phyloP scores from a whole-genome alignment of 2,888 invertebrate species.

The Alloplasta piceator region DNA sequence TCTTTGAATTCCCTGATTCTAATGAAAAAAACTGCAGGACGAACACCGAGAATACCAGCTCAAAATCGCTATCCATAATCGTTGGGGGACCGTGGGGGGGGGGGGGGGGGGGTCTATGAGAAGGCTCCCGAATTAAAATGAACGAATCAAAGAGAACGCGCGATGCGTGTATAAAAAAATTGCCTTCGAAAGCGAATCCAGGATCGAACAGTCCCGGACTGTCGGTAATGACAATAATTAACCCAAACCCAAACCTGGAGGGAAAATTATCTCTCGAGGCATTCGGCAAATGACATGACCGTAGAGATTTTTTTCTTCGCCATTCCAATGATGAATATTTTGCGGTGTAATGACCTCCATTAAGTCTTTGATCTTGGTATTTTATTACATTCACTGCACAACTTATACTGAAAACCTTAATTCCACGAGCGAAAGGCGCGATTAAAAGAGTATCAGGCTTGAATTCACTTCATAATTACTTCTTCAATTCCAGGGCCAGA shows the following conservation, averaged over 20 bases:
- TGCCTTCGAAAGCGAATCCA: conserved; percentile 13
- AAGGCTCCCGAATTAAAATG: conserved; percentile 12
- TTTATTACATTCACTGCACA: background rate
- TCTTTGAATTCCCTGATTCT: conserved; percentile 48
- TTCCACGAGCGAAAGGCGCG: too few relatives aligned
- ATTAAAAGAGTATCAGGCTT: too few relatives aligned
- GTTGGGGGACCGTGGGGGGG: background rate
- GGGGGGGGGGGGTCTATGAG: background rate
- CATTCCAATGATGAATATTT: conserved; percentile 17
- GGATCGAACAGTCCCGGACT: conserved; percentile 27
- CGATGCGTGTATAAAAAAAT: conserved; percentile 38
- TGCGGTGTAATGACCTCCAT: conserved; percentile 16
- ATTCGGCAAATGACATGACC: conserved; percentile 34
- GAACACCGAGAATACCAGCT: conserved; percentile 6
- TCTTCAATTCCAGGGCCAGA: too few relatives aligned
- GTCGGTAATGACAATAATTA: conserved; percentile 63
- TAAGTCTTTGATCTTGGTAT: background rate
- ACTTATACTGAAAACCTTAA: background rate
- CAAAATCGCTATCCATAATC: background rate
- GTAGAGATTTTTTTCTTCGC: conserved; percentile 34
- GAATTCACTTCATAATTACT: too few relatives aligned
- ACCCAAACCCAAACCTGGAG: conserved; percentile 9
- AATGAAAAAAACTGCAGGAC: conserved; percentile 35
- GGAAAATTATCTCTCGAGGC: conserved; percentile 36
- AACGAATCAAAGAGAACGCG: conserved; percentile 13